A percentile compares a stretch with the other conserved stretches of the same genome.
Conservation (phyloP, 2,797 vertebrate genomes). For the Anguilla obscura region DNA sequence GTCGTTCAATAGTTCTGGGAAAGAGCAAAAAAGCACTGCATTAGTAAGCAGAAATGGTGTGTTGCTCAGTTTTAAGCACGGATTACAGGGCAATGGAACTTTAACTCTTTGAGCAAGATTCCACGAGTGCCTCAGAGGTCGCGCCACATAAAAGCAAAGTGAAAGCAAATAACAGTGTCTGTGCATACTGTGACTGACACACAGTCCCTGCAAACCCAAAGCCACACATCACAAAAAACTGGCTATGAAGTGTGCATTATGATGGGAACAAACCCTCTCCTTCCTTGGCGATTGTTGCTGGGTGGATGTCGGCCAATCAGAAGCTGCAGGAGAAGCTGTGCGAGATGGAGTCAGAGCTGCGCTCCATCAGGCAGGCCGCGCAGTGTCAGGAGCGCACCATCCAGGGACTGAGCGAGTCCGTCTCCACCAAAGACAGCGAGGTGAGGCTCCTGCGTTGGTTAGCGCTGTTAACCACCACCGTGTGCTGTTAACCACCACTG, state of each 20-base stretch:
- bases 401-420: conserved; percentile 81
- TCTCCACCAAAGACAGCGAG: conserved; percentile 86
- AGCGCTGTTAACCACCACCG: not conserved
- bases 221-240: not conserved
- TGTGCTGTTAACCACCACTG: not conserved
- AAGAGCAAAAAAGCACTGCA: not conserved
- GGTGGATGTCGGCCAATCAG: conserved; percentile 56
- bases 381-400: conserved; percentile 83
- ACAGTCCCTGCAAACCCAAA: not conserved
- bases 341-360: conserved; percentile 86
- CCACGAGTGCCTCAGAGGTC: not conserved
- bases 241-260: not conserved
- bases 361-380: conserved; percentile 76
- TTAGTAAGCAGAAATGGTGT: not conserved
- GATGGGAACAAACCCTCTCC: not conserved
- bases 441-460: conserved; percentile 57
- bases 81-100: not conserved
- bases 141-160: not conserved
- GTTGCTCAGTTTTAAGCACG: not conserved
- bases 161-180: not conserved
- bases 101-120: not conserved
- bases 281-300: not conserved
- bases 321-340: conserved; percentile 87
- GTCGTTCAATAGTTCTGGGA: not conserved
- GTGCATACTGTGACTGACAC: not conserved